phyloP scores from a whole-genome alignment of 2,113 vertebrate genomes.

The Oreochromis tanganicae region DNA sequence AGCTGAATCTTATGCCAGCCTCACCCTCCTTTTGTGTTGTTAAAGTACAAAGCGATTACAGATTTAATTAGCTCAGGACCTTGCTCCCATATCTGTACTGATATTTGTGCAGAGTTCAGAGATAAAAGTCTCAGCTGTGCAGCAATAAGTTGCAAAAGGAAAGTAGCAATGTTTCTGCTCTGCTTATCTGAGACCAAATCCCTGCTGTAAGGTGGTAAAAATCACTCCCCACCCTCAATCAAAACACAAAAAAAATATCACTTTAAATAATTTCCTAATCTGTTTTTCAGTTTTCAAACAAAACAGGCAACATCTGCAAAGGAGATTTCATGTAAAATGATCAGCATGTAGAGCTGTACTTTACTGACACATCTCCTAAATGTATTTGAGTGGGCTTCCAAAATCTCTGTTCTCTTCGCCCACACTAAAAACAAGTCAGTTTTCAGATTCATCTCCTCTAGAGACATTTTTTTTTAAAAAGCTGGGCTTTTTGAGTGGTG shows the following conservation, averaged over 20 bases:
- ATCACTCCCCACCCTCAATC: neutral
- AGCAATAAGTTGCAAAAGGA: neutral
- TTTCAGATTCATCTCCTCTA: neutral
- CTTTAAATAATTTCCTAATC: neutral
- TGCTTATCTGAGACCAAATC: neutral
- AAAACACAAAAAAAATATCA: neutral
- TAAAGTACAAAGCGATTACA: constrained; percentile 55
- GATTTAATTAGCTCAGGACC: constrained; percentile 64
- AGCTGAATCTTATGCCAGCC: neutral
- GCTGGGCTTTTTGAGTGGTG: neutral
- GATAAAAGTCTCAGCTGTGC: constrained; percentile 5
- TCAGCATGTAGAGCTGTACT: neutral
- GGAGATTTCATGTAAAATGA: neutral
- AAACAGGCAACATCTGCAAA: neutral
- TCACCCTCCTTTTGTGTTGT: constrained; percentile 28
- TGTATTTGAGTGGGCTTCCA: neutral
- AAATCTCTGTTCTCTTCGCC: neutral
- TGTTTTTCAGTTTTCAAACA: neutral
- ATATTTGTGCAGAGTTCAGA: constrained; percentile 31
- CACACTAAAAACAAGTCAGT: neutral
- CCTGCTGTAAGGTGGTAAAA: neutral
- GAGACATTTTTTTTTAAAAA: neutral
- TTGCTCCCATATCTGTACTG: constrained; percentile 39
- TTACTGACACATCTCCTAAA: neutral
- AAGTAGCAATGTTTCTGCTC: neutral